These are phyloP conservation scores for Dryobates pubescens DNA, from an alignment of 2,797 vertebrate genomes.

Conservation along the genomic window DNA sequence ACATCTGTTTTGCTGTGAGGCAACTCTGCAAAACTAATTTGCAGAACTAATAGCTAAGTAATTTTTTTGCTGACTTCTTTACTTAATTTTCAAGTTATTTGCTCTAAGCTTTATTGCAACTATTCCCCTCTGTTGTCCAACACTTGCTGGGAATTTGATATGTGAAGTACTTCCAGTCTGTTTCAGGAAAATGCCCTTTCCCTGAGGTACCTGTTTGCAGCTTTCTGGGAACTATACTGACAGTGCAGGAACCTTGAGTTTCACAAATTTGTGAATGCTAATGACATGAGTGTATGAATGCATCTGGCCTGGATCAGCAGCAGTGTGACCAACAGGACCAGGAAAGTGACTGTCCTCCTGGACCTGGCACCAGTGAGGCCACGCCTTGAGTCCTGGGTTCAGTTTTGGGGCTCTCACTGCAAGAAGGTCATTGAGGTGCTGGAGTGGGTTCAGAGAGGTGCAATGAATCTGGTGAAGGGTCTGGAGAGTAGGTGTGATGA, in stretches of 20 bases:
- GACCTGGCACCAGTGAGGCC: too few species aligned
- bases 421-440: too few species aligned
- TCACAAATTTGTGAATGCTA: neutral
- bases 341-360: too few species aligned
- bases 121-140: neutral
- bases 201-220: neutral
- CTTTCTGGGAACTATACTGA: neutral
- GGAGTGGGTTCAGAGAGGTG: too few species aligned
- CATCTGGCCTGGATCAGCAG: too few species aligned
- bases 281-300: neutral
- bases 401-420: too few species aligned
- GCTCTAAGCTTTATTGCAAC: neutral
- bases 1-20: neutral
- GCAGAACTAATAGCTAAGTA: neutral
- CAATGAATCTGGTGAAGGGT: too few species aligned
- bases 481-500: too few species aligned
- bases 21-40: neutral
- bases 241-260: neutral
- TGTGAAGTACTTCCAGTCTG: neutral
- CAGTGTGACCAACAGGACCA: too few species aligned
- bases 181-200: neutral
- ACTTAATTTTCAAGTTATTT: neutral
- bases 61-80: neutral
- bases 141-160: neutral
- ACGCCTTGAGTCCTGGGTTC: too few species aligned